Conservation (phyloP, 2,113 vertebrate genomes). For the Anarhynchus alexandrinus region DNA sequence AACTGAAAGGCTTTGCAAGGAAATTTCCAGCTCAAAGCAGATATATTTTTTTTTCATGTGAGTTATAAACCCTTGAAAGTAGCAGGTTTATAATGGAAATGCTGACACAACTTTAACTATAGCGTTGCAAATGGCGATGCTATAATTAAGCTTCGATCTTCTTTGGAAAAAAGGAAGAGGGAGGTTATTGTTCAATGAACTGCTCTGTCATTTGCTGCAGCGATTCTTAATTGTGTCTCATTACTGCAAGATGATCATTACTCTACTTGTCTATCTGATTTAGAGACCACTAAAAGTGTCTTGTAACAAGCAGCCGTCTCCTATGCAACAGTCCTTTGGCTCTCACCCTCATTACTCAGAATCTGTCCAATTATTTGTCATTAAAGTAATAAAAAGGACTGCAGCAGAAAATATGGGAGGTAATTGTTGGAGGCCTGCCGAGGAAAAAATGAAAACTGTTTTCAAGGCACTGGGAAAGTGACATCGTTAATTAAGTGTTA, state of each 20-base stretch:
- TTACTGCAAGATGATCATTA: constrained; percentile 83
- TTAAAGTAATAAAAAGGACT: constrained; percentile 86
- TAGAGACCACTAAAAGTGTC: constrained; percentile 85
- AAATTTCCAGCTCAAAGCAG: constrained; percentile 48
- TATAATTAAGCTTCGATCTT: constrained; percentile 83
- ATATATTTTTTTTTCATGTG: constrained; percentile 23
- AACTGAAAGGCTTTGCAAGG: neutral
- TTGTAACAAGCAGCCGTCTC: constrained; percentile 80
- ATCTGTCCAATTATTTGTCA: constrained; percentile 88
- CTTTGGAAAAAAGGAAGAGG: constrained; percentile 69
- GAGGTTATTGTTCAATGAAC: constrained; percentile 82
- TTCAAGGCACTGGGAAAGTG: constrained; percentile 79
- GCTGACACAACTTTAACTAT: constrained; percentile 72
- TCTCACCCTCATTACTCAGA: constrained; percentile 86
- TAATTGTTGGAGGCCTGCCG: constrained; percentile 80
- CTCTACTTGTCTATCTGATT: constrained; percentile 87
- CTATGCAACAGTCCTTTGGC: constrained; percentile 78
- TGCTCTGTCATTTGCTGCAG: constrained; percentile 81
- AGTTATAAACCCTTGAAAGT: constrained; percentile 65
- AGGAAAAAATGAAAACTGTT: constrained; percentile 77
- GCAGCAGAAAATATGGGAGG: constrained; percentile 79
- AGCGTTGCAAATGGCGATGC: constrained; percentile 67
- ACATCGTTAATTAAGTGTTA: constrained; percentile 84
- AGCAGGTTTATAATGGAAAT: constrained; percentile 65
- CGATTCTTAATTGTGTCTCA: constrained; percentile 84